Evolutionary conservation across 2,888 invertebrate species (phyloP).

Genomic region (Pediacus dermestoides): DNA sequence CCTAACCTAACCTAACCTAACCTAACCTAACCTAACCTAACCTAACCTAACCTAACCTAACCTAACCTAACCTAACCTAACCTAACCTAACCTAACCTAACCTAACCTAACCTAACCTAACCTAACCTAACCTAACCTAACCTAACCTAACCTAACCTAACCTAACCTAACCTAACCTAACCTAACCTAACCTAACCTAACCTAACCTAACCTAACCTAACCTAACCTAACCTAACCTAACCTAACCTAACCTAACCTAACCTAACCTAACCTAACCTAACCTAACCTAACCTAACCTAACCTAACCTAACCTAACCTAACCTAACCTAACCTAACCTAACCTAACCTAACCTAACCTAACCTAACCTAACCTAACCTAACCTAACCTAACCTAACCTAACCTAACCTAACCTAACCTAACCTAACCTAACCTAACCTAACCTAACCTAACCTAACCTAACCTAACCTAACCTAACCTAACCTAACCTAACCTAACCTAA

Average conservation of each 20-base stretch:
- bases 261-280: conserved; percentile 13
- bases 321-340: background rate
- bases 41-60: conserved; percentile 13
- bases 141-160: conserved; percentile 13
- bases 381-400: no score
- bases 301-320: conserved; percentile 9
- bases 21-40: conserved; percentile 15
- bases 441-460: no score
- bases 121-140: conserved; percentile 14
- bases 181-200: conserved; percentile 14
- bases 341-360: no score
- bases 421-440: no score
- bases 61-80: conserved; percentile 16
- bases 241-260: conserved; percentile 13
- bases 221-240: conserved; percentile 12
- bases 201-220: conserved; percentile 12
- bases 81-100: conserved; percentile 19
- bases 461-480: no score
- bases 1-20: conserved; percentile 21
- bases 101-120: conserved; percentile 12
- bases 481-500: no score
- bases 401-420: no score
- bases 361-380: no score
- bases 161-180: conserved; percentile 13
- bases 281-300: conserved; percentile 13